A percentile compares a stretch with the other conserved stretches of the same genome.
Conservation (phyloP, 2,888 invertebrate species). For the Lepidocyrtinus sp. region DNA sequence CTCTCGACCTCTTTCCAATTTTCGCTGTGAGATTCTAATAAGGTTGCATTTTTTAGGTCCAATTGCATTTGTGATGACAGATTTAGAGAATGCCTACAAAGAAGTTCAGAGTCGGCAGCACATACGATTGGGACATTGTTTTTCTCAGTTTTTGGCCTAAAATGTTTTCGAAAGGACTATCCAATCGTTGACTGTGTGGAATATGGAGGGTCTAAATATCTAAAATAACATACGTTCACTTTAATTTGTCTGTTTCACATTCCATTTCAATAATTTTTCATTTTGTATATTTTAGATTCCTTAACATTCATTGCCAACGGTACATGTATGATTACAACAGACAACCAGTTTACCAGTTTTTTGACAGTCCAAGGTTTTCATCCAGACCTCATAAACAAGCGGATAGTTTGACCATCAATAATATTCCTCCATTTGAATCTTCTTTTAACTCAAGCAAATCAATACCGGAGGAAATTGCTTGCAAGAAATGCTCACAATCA, state of each 20-base stretch:
- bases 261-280: background rate
- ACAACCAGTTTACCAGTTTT: conserved; percentile 60
- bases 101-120: conserved; percentile 80
- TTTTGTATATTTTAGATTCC: conserved; percentile 63
- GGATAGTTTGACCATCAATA: no score
- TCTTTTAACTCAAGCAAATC: background rate
- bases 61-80: conserved; percentile 84
- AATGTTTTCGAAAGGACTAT: conserved; percentile 78
- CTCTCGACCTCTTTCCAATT: no score
- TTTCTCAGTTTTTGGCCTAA: conserved; percentile 83
- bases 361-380: conserved; percentile 62
- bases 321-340: conserved; percentile 53
- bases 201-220: conserved; percentile 66
- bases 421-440: background rate
- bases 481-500: background rate
- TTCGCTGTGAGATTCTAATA: background rate
- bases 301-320: conserved; percentile 67
- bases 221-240: no score
- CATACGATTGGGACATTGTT: conserved; percentile 82
- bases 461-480: background rate
- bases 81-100: conserved; percentile 80
- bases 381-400: background rate
- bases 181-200: conserved; percentile 66
- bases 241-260: no score
- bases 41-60: conserved; percentile 73